Evolutionary conservation across 2,888 invertebrate species (phyloP), one percentile per base, ranked within the genome.

Genomic region (Drosophila hamatofila): DNA sequence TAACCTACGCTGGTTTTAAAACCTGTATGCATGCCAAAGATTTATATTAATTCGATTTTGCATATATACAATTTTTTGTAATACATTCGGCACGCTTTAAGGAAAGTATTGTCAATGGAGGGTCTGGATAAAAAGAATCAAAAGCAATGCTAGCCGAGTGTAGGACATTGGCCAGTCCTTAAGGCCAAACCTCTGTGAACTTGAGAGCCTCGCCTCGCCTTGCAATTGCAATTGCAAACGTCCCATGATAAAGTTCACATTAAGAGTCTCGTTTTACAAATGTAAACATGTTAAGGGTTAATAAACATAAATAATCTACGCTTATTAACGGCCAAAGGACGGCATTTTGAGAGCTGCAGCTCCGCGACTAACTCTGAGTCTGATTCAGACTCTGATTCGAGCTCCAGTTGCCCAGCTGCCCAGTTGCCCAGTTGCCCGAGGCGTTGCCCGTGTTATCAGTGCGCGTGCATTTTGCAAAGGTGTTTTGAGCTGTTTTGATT

Each of bases 221-320:
- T 59, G 67, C 75, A 69, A 74, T 52, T 66, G 81, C 78, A 86
- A 83, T 83, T 88, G 83, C 75, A 89, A 85, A 77, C 69, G 75
- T 70, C 72, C 67, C 52, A 73, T 76, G 91, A 91, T 92, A 92
- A 91, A 91, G 90, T 91, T 90, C 91, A 91, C 92, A 91, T 92
- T 91, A 91, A 91, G 86, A 91, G 86, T 91, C 91, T 91, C 92
- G 90, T 92, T 91, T 91, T 91, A 92, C 91, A 92, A 91, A 91
- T 91, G 91, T 91, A 89, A 91, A 91, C 92, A 90, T 90, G 92
- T 91, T 89, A 85, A 90, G 83, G 89, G 89, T 89, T 92, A 91
- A 91, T 91, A 92, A 91, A 91, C 92, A 92, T 89, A 91, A 91
- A 92, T 91, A 91, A 92, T 92, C 91, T 89, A 78, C 81, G 83